Percentiles rank a stretch among this genome's conserved stretches.
Evolutionary conservation across 2,113 vertebrate species (phyloP).

Genomic region (Xenopus laevis): DNA sequence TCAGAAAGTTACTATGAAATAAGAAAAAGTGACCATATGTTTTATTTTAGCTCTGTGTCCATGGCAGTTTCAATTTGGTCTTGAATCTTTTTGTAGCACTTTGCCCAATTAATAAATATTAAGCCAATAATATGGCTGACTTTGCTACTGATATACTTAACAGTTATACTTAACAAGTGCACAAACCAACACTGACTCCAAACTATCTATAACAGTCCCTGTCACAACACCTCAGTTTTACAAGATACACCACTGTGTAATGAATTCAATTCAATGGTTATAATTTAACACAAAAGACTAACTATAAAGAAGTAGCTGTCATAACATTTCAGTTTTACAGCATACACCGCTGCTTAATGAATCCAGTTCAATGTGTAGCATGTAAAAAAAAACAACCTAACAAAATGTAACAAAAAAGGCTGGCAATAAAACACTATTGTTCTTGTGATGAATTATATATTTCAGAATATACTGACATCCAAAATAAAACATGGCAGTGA

Average conservation of each 20-base stretch:
- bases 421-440: no score
- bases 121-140: no score
- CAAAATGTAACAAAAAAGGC: no score
- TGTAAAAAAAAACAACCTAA: no score
- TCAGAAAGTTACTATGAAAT: no score
- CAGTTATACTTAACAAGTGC: neutral
- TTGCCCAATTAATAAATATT: no score
- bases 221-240: neutral
- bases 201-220: neutral
- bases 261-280: neutral
- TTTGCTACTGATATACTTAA: neutral
- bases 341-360: neutral
- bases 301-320: neutral
- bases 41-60: no score
- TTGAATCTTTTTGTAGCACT: no score
- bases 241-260: neutral
- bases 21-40: no score
- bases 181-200: neutral
- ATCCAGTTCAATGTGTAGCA: neutral
- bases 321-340: slow-evolving; percentile 1
- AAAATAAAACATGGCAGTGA: no score
- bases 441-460: neutral
- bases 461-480: no score
- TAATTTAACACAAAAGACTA: neutral
- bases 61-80: no score